Base-by-base conservation (phyloP, 2,888 invertebrate species). In the Bimastos eiseni region DNA sequence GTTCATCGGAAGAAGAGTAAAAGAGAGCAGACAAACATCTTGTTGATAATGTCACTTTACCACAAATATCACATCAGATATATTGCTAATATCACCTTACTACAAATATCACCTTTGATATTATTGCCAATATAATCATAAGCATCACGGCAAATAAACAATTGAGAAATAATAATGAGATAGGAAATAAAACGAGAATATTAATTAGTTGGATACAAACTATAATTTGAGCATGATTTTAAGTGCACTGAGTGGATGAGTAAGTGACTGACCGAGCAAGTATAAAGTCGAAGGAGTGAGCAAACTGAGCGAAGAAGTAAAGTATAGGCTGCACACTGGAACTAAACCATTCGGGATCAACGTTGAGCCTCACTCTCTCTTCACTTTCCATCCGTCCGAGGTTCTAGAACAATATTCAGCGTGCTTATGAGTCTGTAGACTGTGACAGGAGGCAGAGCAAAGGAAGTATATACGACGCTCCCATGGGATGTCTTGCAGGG, bases 211-310 rank as follows among this genome's bases (percentile, higher is more conserved):
- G n/a, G n/a, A 49, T 49, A 49, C 24, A 49, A 49, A 49, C 21
- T 49, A 49, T 24, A 49, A 24, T 49, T 21, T 4, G 24, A 49
- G 49, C 49, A 11, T 41, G 41, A 24, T 2, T 19, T n/a, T n/a
- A 15, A 44, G 11, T 44, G 44, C 17, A 49, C 41, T 41, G 41
- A 41, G 17, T 13, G 41, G 17, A 17, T 41, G 41, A 41, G 19
- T 90, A n/a, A 90, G 90, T 70, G 83, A 90, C 55, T 70, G 83
- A 90, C 24, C 33, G 34, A 70, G 90, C 49, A 6, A 83, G 83
- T 90, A 44, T 2, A 15, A 70, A 44, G 70, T 24, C 4, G 8
- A 90, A 36, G 34, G 33, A 90, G 70, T 11, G 13, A 86, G 34
- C 36, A 37, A 36, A 86, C 36, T 36, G 34, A 86, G 1, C 70